Conservation (phyloP, 2,113 vertebrate species). For the Aphyosemion australe region DNA sequence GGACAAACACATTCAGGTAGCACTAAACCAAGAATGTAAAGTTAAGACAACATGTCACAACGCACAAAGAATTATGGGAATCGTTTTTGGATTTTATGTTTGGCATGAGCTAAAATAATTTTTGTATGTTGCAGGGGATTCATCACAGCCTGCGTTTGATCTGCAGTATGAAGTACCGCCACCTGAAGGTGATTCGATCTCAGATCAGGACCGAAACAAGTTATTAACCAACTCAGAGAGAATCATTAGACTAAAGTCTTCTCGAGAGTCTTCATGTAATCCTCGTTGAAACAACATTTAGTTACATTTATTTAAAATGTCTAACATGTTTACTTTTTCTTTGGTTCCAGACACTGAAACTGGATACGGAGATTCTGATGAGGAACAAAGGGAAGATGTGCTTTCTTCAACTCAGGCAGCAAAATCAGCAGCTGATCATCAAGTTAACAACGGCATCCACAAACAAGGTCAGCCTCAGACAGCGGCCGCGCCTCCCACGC, state of each 20-base stretch:
- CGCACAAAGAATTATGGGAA: background rate
- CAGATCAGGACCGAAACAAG: background rate
- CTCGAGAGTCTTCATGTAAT: too few species aligned
- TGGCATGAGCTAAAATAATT: too few species aligned
- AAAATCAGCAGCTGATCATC: conserved; percentile 46
- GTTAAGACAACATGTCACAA: background rate
- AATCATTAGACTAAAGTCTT: too few species aligned
- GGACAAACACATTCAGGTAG: conserved; percentile 41
- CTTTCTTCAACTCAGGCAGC: conserved; percentile 36
- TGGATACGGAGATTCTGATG: conserved; percentile 70
- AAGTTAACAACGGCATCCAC: conserved; percentile 55
- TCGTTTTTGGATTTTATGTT: background rate
- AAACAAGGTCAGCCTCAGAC: conserved; percentile 44
- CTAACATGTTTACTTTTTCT: background rate
- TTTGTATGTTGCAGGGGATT: conserved; percentile 61
- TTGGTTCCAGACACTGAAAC: conserved; percentile 61
- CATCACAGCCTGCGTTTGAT: conserved; percentile 62
- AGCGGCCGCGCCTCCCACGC: background rate
- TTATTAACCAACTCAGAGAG: too few species aligned
- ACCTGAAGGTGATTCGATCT: conserved; percentile 63
- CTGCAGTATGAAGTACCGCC: conserved; percentile 67
- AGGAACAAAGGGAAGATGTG: conserved; percentile 64
- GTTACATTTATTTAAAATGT: background rate
- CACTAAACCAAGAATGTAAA: background rate
- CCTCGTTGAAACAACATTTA: too few species aligned